Evolutionary conservation across 2,797 vertebrate genomes (phyloP).

Genomic region (Brachyalestes nurse): DNA sequence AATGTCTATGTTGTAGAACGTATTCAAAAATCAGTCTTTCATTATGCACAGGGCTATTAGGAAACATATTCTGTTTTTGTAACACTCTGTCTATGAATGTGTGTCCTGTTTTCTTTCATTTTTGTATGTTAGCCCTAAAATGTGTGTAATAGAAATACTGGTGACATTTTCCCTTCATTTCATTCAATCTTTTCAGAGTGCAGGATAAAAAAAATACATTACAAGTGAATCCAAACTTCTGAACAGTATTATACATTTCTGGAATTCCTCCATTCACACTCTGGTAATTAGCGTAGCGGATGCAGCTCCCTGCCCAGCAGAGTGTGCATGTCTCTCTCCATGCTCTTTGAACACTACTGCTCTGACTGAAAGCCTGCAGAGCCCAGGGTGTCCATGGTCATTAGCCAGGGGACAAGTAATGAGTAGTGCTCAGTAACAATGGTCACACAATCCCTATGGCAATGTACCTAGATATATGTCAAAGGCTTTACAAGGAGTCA

Average conservation of each 20-base stretch:
- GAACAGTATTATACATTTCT: neutral
- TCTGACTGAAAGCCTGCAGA: neutral
- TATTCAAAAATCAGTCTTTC: too few species aligned
- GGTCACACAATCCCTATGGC: neutral
- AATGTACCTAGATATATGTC: neutral
- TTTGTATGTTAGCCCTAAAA: too few species aligned
- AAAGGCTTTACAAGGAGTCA: neutral
- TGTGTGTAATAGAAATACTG: too few species aligned
- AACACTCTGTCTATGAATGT: too few species aligned
- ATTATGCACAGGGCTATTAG: too few species aligned
- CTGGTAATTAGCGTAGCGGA: neutral
- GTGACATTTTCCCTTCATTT: too few species aligned
- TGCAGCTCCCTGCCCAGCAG: neutral
- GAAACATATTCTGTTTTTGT: too few species aligned
- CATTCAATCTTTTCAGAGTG: too few species aligned
- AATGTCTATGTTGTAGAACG: too few species aligned
- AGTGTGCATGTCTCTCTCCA: neutral
- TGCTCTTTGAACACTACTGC: neutral
- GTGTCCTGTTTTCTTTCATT: too few species aligned
- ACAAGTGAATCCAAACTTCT: neutral
- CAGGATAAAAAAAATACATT: too few species aligned
- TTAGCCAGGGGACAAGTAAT: conserved; percentile 1
- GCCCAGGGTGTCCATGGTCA: neutral
- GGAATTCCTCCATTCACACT: neutral
- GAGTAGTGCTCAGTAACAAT: neutral